phyloP scores from a whole-genome alignment of 2,797 vertebrate species.

The Varecia variegata region DNA sequence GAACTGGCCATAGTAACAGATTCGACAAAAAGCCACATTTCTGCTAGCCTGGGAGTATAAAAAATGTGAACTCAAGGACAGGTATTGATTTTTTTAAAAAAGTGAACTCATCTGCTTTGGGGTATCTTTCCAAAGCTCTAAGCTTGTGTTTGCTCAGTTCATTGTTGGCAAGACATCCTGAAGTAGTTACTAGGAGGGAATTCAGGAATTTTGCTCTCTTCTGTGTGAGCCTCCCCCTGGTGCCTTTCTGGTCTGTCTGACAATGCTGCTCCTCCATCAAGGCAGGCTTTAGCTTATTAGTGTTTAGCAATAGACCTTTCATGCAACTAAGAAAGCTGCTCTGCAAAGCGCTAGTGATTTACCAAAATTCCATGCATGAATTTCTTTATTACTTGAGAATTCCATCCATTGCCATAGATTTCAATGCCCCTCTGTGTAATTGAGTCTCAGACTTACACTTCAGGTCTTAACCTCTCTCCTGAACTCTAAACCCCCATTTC shows the following conservation, averaged over 20 bases:
- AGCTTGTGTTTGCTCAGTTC: background rate
- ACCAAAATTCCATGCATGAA: background rate
- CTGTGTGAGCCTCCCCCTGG: background rate
- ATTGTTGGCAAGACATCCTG: background rate
- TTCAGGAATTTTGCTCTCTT: background rate
- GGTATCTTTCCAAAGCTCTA: background rate
- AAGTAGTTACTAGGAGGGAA: background rate
- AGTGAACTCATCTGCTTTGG: constrained; percentile 7
- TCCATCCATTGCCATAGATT: background rate
- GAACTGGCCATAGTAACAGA: background rate
- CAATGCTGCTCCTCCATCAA: too few relatives aligned
- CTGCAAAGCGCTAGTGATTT: background rate
- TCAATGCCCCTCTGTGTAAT: background rate
- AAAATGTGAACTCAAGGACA: background rate
- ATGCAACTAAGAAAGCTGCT: background rate
- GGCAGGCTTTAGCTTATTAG: background rate
- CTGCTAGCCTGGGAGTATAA: background rate
- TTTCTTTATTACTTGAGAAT: background rate
- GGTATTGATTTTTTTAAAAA: background rate
- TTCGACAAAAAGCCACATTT: background rate
- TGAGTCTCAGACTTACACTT: background rate
- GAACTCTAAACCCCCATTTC: background rate
- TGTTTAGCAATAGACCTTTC: background rate
- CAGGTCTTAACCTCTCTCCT: background rate
- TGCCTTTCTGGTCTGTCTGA: background rate